Conservation (phyloP, 2,797 vertebrate species). For the Acestrorhynchus altus region DNA sequence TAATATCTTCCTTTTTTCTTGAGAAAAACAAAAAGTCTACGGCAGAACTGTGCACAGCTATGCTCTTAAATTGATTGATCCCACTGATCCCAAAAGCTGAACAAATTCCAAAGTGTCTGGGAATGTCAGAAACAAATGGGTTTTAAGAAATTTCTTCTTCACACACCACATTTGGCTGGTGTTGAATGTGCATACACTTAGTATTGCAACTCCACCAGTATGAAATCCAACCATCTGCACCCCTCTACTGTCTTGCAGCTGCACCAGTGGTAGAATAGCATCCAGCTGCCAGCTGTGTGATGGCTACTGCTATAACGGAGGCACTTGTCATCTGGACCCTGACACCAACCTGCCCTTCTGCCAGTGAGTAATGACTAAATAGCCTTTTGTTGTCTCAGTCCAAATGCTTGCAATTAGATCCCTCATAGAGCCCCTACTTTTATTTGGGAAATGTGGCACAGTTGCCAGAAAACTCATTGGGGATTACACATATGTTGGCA, state of each 20-base stretch:
- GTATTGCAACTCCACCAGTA: too few species aligned
- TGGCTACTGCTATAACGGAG: constrained; percentile 97
- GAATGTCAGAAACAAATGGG: too few species aligned
- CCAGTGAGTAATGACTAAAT: constrained; percentile 90
- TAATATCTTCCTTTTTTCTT: too few species aligned
- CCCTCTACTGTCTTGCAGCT: constrained; percentile 77
- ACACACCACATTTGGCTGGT: too few species aligned
- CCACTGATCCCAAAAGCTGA: too few species aligned
- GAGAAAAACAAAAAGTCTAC: too few species aligned
- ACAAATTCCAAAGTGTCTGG: too few species aligned
- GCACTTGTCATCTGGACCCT: constrained; percentile 94
- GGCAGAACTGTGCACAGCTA: too few species aligned
- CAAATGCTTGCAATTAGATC: constrained; percentile 41
- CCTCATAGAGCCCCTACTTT: constrained; percentile 8
- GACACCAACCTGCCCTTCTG: constrained; percentile 95
- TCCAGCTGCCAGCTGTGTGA: constrained; percentile 97
- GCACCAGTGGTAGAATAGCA: constrained; percentile 95
- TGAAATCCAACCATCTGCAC: constrained; percentile 9
- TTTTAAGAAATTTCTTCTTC: too few species aligned
- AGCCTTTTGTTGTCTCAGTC: constrained; percentile 50
- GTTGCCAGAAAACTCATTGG: constrained; percentile 23
- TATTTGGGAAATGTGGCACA: constrained; percentile 21
- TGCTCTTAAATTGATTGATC: too few species aligned
- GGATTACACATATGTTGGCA: constrained; percentile 28
- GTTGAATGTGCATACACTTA: background rate